phyloP scores from a whole-genome alignment of 37 sponge, comb jelly and placozoan genomes.

The Sycon ciliatum region DNA sequence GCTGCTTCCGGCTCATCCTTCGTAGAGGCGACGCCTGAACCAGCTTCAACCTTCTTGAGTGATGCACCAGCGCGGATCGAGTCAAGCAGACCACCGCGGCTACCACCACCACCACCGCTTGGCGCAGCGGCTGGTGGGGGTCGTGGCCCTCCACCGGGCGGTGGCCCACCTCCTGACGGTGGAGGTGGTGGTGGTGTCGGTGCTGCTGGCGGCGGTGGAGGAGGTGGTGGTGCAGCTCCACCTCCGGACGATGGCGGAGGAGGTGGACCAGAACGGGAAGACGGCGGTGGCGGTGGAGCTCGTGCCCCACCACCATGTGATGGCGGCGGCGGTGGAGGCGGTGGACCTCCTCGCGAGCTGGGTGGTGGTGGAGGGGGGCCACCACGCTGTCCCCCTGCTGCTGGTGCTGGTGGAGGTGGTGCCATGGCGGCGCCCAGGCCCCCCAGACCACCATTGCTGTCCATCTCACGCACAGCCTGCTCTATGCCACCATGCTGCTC shows the following conservation, averaged over 20 bases:
- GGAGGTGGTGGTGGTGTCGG: conserved; percentile 45
- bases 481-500: conserved; percentile 91
- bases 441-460: not conserved
- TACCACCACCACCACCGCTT: conserved; percentile 31
- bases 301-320: conserved; percentile 41
- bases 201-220: conserved; percentile 54
- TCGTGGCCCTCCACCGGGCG: conserved; percentile 12
- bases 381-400: too few species aligned
- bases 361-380: conserved; percentile 66
- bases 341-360: too few species aligned
- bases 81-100: conserved; percentile 61
- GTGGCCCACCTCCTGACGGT: too few species aligned
- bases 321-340: too few species aligned
- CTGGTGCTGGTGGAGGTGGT: too few species aligned
- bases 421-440: too few species aligned
- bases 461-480: conserved; percentile 61
- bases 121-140: conserved; percentile 47
- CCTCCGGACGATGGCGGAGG: conserved; percentile 44
- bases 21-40: too few species aligned
- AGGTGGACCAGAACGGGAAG: conserved; percentile 22
- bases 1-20: too few species aligned
- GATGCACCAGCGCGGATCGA: conserved; percentile 59
- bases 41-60: too few species aligned
- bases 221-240: conserved; percentile 68
- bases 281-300: conserved; percentile 33